Evolutionary conservation across 2,797 vertebrate genomes (phyloP), one percentile per base, ranked within the genome.

Genomic region (Amniataba percoides): DNA sequence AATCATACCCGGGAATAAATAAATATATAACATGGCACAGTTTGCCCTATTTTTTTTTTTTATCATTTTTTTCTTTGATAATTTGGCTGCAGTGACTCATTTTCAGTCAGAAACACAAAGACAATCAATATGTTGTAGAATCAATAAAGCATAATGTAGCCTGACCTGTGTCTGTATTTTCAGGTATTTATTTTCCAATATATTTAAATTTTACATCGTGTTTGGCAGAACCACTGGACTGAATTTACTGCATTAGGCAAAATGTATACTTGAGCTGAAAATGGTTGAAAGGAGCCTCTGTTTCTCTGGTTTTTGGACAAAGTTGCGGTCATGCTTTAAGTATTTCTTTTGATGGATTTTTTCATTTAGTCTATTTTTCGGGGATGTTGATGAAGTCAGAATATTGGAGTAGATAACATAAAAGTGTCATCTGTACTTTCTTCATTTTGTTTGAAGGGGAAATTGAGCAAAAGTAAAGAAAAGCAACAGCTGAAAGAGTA

Each of bases 341-440:
- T 69, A 11, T 58, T 51, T 31, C 49, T 56, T 56, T 56, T 13
- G 10, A n/a, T 65, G 10, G 7, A 25, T 72, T 48, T 53, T 66
- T 46, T 2, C 27, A 31, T 74, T 40, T 25, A 15, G 8, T 69
- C 11, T 56, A 1, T 52, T 76, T 67, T 77, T n/a, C 16, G 45
- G 5, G 3, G 12, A 19, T 8, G 36, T 57, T 43, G 10, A 23
- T 31, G n/a, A 39, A 1, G 42, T 36, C 14, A 19, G 11, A 55
- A 19, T n/a, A 27, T n/a, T 31, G 7, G 21, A 46, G 40, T 42
- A 19, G 16, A 57, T 3, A 53, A 42, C 11, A 34, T 64, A 5
- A 63, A 46, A 58, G 27, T 1, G 5, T 25, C 3, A 15, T 45
- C 34, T 63, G 36, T 10, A 16, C 27, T 58, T 45, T 51, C 10